Conservation (phyloP, 2,113 vertebrate species). For the Aegithalos caudatus region DNA sequence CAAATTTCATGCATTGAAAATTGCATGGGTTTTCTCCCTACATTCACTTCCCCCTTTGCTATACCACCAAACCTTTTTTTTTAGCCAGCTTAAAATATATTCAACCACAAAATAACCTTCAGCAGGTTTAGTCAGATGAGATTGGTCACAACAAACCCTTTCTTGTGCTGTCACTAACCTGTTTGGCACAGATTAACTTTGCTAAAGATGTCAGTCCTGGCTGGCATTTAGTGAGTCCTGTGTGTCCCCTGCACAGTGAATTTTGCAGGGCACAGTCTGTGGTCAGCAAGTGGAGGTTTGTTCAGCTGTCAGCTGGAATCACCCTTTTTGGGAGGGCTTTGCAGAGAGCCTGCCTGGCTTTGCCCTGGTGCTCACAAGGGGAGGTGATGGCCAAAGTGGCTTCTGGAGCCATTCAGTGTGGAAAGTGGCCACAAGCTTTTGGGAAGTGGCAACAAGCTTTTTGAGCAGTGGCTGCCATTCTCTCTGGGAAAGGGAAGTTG, state of each 20-base stretch:
- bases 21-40: neutral
- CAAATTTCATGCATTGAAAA: neutral
- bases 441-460: slow-evolving; percentile 14
- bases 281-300: neutral
- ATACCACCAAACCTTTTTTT: neutral
- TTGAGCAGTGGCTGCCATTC: neutral
- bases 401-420: neutral
- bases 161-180: neutral
- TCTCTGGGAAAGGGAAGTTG: neutral
- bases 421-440: slow-evolving; percentile 35
- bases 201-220: neutral
- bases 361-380: neutral
- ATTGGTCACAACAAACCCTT: neutral
- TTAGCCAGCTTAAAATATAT: neutral
- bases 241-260: rapidly evolving
- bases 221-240: neutral
- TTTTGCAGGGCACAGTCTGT: neutral
- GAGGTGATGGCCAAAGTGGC: neutral
- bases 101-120: neutral
- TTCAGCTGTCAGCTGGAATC: neutral
- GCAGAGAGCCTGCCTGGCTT: neutral
- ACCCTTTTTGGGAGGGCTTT: neutral
- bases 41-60: neutral
- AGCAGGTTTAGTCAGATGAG: neutral
- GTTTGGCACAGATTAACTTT: neutral